Conservation (phyloP, 2,113 vertebrate species). For the Melanocharis versteri region DNA sequence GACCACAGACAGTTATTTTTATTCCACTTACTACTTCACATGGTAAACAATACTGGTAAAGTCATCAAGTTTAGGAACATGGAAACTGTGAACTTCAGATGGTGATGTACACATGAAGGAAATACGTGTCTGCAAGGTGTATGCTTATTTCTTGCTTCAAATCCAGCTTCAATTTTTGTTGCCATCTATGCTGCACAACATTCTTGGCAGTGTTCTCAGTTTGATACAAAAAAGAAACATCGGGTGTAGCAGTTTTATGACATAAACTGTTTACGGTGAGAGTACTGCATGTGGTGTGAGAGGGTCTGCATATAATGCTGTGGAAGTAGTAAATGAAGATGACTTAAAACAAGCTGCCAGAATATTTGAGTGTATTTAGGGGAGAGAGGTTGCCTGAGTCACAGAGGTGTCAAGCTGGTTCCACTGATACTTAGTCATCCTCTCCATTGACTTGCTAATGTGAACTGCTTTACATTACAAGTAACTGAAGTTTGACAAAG, state of each 20-base stretch:
- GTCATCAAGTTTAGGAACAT: neutral
- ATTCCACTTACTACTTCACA: neutral
- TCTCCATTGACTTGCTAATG: neutral
- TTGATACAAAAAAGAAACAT: neutral
- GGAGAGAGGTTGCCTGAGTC: neutral
- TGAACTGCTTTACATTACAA: neutral
- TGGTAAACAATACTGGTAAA: neutral
- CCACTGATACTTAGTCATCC: neutral
- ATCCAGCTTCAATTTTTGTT: neutral
- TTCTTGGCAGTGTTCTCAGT: neutral
- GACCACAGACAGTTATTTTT: neutral
- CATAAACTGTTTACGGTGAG: neutral
- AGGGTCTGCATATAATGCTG: neutral
- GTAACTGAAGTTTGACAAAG: neutral
- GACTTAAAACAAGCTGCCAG: neutral
- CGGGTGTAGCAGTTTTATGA: neutral
- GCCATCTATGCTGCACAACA: accelerated
- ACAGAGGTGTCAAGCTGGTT: neutral
- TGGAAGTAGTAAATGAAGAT: neutral
- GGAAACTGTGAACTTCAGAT: neutral
- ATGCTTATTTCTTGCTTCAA: neutral
- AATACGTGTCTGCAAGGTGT: neutral
- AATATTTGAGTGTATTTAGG: neutral
- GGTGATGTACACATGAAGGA: neutral
- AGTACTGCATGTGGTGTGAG: neutral